These are phyloP conservation scores for Cyrtorhinus lividipennis DNA, from an alignment of 1,140 invertebrate species.

Conservation along the genomic window DNA sequence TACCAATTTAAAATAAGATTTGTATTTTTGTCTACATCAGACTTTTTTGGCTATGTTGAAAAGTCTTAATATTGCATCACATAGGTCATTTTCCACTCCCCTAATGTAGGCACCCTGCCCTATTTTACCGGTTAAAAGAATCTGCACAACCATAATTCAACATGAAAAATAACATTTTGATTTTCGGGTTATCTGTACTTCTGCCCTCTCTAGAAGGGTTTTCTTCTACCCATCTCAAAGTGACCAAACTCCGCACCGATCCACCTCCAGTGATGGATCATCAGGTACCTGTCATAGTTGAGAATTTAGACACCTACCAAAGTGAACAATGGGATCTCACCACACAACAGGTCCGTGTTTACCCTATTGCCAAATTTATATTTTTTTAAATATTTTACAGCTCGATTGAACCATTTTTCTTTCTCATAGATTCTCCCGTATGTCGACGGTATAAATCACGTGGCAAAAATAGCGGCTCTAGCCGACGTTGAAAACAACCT, in stretches of 20 bases:
- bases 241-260: slow-evolving; percentile 56
- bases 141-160: too few species aligned
- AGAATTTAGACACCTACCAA: slow-evolving; percentile 38
- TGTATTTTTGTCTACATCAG: too few species aligned
- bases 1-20: too few species aligned
- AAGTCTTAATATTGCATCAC: too few species aligned
- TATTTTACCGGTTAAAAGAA: too few species aligned
- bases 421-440: slow-evolving; percentile 58
- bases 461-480: slow-evolving; percentile 61
- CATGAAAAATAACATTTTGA: too few species aligned
- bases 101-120: too few species aligned
- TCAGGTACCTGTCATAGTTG: slow-evolving; percentile 75
- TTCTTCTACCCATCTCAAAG: slow-evolving; percentile 65
- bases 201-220: too few species aligned
- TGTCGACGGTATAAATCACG: slow-evolving; percentile 85
- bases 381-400: neutral
- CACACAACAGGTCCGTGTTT: slow-evolving; percentile 54
- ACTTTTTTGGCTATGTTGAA: too few species aligned
- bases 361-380: neutral
- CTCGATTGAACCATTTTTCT: neutral
- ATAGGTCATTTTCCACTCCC: too few species aligned
- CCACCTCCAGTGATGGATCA: slow-evolving; percentile 72
- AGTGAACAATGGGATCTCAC: slow-evolving; percentile 80
- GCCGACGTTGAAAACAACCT: slow-evolving; percentile 86
- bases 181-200: too few species aligned